A percentile compares a stretch with the other conserved stretches of the same genome.
Evolutionary conservation across 2,113 vertebrate species (phyloP).

Genomic region (Cervus canadensis): DNA sequence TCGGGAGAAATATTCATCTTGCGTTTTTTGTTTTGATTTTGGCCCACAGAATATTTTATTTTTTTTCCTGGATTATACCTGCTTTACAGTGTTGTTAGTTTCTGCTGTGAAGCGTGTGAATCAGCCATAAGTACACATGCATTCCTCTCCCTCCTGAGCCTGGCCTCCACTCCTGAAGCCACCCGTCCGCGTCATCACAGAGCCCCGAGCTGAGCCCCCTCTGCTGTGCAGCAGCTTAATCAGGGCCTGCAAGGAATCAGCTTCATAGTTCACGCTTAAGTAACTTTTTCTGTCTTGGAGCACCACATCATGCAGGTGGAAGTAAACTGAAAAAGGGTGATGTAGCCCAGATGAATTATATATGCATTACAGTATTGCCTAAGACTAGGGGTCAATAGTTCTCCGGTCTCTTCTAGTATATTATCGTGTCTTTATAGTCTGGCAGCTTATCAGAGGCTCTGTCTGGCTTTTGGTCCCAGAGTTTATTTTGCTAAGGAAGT

Average conservation of each 20-base stretch:
- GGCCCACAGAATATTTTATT: background rate
- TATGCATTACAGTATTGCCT: background rate
- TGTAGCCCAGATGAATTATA: background rate
- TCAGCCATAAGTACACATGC: background rate
- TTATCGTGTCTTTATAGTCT: background rate
- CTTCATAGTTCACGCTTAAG: background rate
- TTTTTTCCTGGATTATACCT: background rate
- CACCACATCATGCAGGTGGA: background rate
- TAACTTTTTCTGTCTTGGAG: background rate
- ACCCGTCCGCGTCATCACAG: background rate
- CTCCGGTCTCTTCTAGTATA: background rate
- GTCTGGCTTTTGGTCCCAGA: background rate
- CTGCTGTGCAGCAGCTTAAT: background rate
- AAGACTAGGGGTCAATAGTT: background rate
- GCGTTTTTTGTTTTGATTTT: background rate
- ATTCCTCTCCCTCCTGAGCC: background rate
- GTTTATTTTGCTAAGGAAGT: conserved; percentile 37
- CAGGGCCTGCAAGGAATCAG: background rate
- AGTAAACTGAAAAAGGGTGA: background rate
- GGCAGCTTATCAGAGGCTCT: background rate
- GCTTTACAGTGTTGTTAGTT: background rate
- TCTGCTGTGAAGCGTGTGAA: background rate
- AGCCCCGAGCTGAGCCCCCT: background rate
- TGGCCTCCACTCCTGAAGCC: background rate
- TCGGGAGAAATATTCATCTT: background rate